Evolutionary conservation across 1,140 invertebrate species (phyloP).

Genomic region (Marisa cornuarietis): DNA sequence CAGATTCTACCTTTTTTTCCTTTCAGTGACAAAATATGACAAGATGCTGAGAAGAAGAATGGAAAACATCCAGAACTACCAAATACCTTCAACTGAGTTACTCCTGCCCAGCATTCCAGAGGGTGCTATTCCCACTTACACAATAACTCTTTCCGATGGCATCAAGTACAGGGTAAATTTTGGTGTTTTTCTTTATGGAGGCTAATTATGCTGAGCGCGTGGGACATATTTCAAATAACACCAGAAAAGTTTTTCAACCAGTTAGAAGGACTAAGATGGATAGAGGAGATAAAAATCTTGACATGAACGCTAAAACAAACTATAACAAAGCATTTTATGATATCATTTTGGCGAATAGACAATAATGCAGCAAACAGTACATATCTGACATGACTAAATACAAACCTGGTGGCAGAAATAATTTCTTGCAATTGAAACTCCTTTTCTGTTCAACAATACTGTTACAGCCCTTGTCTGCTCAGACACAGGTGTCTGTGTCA

Average conservation of each 20-base stretch:
- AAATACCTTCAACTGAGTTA: slow-evolving; percentile 52
- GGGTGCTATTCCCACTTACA: slow-evolving; percentile 53
- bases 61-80: slow-evolving; percentile 56
- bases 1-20: no score
- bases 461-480: slow-evolving; percentile 16
- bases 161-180: slow-evolving; percentile 58
- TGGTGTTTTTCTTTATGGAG: neutral
- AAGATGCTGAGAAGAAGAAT: slow-evolving; percentile 55
- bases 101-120: slow-evolving; percentile 55
- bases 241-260: neutral
- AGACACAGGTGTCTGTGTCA: slow-evolving; percentile 12
- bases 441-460: neutral
- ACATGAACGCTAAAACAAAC: neutral
- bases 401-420: neutral
- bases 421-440: neutral
- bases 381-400: neutral
- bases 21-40: slow-evolving; percentile 59
- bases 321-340: neutral
- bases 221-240: neutral
- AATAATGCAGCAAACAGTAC: neutral
- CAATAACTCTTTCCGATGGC: slow-evolving; percentile 58
- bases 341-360: neutral
- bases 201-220: neutral
- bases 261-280: neutral
- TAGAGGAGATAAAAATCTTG: neutral